These are phyloP conservation scores for Thysanoteuthis rhombus DNA, from an alignment of 2,888 invertebrate genomes.

Conservation along the genomic window DNA sequence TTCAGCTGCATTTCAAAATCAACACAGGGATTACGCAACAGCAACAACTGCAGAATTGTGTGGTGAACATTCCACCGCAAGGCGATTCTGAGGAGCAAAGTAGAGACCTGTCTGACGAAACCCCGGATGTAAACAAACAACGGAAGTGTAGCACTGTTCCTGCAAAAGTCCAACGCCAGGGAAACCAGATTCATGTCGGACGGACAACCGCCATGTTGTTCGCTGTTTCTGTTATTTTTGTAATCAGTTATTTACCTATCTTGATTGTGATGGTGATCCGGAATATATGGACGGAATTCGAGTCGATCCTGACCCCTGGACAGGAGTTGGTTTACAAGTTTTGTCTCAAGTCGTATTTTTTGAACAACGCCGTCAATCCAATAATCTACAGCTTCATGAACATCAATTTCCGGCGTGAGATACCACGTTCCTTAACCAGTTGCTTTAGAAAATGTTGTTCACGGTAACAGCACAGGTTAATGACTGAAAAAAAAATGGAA, in stretches of 20 bases:
- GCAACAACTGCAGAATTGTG: neutral
- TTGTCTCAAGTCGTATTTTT: slow-evolving; percentile 60
- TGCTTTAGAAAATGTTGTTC: neutral
- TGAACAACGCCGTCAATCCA: slow-evolving; percentile 62
- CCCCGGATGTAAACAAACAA: neutral
- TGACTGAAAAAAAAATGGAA: neutral
- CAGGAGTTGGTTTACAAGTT: slow-evolving; percentile 59
- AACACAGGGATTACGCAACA: neutral
- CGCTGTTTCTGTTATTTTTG: slow-evolving; percentile 58
- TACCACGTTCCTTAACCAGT: neutral
- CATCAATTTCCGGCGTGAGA: slow-evolving; percentile 57
- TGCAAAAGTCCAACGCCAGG: neutral
- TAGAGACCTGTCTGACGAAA: neutral
- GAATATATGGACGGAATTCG: slow-evolving; percentile 55
- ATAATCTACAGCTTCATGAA: slow-evolving; percentile 61
- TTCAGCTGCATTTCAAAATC: slow-evolving; percentile 21
- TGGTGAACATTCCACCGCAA: neutral
- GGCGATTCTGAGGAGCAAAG: slow-evolving; percentile 19
- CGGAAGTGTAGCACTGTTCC: neutral
- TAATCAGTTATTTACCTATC: slow-evolving; percentile 59
- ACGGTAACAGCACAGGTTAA: neutral
- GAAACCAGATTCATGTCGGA: slow-evolving; percentile 36
- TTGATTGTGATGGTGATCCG: slow-evolving; percentile 57
- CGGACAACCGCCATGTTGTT: slow-evolving; percentile 59
- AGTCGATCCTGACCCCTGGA: slow-evolving; percentile 47